phyloP scores from a whole-genome alignment of 2,888 invertebrate species.

The Rutpela maculata region DNA sequence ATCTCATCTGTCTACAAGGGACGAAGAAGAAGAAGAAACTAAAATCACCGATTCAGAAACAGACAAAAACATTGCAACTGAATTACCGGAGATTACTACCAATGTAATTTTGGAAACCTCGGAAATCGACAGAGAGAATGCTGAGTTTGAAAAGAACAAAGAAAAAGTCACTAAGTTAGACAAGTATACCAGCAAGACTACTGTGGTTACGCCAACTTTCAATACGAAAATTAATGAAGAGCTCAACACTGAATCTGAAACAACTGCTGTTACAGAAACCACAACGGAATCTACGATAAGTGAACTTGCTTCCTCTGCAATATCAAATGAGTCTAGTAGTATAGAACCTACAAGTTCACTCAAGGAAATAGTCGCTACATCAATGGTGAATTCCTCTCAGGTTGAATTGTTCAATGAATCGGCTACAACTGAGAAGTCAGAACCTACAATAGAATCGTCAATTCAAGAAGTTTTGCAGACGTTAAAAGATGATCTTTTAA shows the following conservation, averaged over 20 bases:
- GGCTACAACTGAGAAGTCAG: constrained; percentile 59
- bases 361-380: constrained; percentile 19
- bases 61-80: constrained; percentile 63
- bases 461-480: constrained; percentile 70
- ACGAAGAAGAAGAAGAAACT: constrained; percentile 64
- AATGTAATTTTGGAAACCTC: constrained; percentile 59
- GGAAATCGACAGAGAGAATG: constrained; percentile 62
- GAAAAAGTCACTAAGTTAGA: constrained; percentile 69
- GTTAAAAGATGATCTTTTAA: constrained; percentile 61
- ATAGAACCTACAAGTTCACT: constrained; percentile 42
- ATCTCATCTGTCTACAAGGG: constrained; percentile 64
- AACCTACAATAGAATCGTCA: constrained; percentile 72
- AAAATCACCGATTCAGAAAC: constrained; percentile 60
- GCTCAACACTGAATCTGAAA: constrained; percentile 18
- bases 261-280: background rate
- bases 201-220: constrained; percentile 60
- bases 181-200: constrained; percentile 62
- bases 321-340: constrained; percentile 5
- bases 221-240: constrained; percentile 49
- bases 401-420: background rate
- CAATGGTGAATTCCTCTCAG: constrained; percentile 1
- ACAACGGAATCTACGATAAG: background rate
- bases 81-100: constrained; percentile 61
- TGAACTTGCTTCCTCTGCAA: background rate
- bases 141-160: constrained; percentile 70